Base-by-base conservation (phyloP, 2,797 vertebrate genomes). In the Rhinatrema bivittatum region DNA sequence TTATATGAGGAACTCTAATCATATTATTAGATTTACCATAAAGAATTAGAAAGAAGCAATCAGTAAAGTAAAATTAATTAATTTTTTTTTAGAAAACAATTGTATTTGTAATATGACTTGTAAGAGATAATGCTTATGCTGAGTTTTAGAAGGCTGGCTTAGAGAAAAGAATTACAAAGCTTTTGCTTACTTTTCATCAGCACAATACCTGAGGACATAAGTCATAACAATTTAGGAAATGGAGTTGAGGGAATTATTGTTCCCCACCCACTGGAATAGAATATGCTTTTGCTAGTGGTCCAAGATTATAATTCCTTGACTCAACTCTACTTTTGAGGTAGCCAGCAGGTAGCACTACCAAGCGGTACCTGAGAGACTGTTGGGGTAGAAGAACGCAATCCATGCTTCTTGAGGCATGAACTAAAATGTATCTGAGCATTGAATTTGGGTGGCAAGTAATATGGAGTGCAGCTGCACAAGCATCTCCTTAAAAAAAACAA, bases 1-100 rank as follows among this genome's bases (percentile, higher is more conserved):
- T 76, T 68, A 78, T 78, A 32, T 17, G 35, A 75, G 49, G 30
- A 70, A 60, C 48, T 73, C 62, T 67, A 72, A 74, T 76, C 56
- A 68, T 69, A 76, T 62, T 71, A 74, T 78, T 83, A 78, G 38
- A 72, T 65, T 63, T 72, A 52, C 33, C 36, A 25, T 44, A 56
- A 44, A 25, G 31, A 52, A 35, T 32, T 59, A 51, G 40, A 52
- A 42, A 32, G 21, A 42, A 24, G 52, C 66, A 62, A 46, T 32
- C 39, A 50, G 20, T 13, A 7, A 46, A 50, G 32, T 32, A 29
- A 40, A 64, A 29, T 56, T 64, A 64, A n/a, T n/a, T n/a, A n/a
- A n/a, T n/a, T n/a, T 53, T 53, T 53, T 51, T 42, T 26, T 36
- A 40, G 65, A 32, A 16, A 8, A 46, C 50, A 56, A 49, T 29